Evolutionary conservation across 2,888 invertebrate genomes (phyloP).

Genomic region (Pristionchus mayeri): DNA sequence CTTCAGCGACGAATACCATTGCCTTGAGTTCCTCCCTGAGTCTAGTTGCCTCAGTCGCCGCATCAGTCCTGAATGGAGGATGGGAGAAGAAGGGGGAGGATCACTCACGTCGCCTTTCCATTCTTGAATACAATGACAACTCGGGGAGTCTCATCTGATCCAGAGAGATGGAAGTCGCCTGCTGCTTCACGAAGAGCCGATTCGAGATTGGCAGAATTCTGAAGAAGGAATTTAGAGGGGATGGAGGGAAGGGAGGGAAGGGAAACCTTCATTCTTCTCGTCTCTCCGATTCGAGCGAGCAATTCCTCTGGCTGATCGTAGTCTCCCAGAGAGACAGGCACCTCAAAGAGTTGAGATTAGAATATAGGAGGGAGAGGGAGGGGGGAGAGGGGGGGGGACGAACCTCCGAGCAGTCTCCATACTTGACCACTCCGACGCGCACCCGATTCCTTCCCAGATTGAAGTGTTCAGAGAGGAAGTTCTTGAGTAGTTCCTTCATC

Average conservation of each 20-base stretch:
- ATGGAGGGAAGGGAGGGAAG: background rate
- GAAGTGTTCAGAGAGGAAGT: slow-evolving; percentile 73
- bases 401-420: slow-evolving; percentile 68
- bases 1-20: slow-evolving; percentile 71
- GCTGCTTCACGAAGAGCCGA: slow-evolving; percentile 70
- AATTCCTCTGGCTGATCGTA: slow-evolving; percentile 70
- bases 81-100: background rate
- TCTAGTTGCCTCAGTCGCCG: slow-evolving; percentile 56
- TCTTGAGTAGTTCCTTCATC: slow-evolving; percentile 74
- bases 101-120: slow-evolving; percentile 56
- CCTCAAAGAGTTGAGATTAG: slow-evolving; percentile 45
- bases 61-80: slow-evolving; percentile 64
- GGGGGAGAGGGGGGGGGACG: too few relatives aligned
- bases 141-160: slow-evolving; percentile 61
- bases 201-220: slow-evolving; percentile 58
- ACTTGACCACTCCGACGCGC: slow-evolving; percentile 73
- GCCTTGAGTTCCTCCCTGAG: slow-evolving; percentile 66
- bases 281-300: slow-evolving; percentile 68
- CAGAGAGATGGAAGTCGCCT: slow-evolving; percentile 70
- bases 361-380: too few relatives aligned
- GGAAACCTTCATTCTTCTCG: slow-evolving; percentile 69
- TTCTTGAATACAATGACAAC: slow-evolving; percentile 73
- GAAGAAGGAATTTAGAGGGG: background rate
- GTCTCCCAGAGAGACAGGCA: slow-evolving; percentile 73
- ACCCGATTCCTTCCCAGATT: slow-evolving; percentile 70